These are phyloP conservation scores for Psilanteris sp. DNA, from an alignment of 1,140 invertebrate species.

Conservation along the genomic window DNA sequence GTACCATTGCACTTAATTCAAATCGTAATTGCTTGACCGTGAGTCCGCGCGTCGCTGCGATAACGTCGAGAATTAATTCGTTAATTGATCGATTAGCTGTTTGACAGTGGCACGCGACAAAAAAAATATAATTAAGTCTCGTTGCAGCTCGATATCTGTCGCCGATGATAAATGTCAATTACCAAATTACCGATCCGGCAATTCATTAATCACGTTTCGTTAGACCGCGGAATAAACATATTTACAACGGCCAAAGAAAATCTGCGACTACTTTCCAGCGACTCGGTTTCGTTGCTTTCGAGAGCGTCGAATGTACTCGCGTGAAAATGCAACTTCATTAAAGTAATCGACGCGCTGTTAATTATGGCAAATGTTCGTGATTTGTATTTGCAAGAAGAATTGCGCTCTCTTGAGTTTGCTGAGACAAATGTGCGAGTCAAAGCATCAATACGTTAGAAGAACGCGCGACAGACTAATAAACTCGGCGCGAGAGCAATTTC, in stretches of 20 bases:
- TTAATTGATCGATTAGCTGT: too few species aligned
- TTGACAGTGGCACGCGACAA: neutral
- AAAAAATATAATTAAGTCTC: neutral
- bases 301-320: conserved; percentile 1
- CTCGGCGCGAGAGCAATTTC: too few species aligned
- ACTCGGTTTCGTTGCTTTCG: conserved; percentile 9
- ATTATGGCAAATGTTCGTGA: conserved; percentile 2
- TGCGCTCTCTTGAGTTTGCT: too few species aligned
- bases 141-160: neutral
- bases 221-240: neutral
- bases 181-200: conserved; percentile 12
- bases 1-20: conserved; percentile 4
- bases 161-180: conserved; percentile 18
- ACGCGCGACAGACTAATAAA: too few species aligned
- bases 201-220: conserved; percentile 25
- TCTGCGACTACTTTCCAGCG: neutral
- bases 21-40: too few species aligned
- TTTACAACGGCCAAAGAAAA: conserved; percentile 1
- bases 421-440: too few species aligned
- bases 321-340: conserved; percentile 26
- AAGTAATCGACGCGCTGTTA: conserved; percentile 21
- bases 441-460: too few species aligned
- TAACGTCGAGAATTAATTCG: too few species aligned
- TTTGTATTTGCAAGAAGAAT: too few species aligned
- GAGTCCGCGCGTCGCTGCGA: too few species aligned